Base-by-base conservation (phyloP, 2,797 vertebrate species). In the Gadopsis marmoratus region DNA sequence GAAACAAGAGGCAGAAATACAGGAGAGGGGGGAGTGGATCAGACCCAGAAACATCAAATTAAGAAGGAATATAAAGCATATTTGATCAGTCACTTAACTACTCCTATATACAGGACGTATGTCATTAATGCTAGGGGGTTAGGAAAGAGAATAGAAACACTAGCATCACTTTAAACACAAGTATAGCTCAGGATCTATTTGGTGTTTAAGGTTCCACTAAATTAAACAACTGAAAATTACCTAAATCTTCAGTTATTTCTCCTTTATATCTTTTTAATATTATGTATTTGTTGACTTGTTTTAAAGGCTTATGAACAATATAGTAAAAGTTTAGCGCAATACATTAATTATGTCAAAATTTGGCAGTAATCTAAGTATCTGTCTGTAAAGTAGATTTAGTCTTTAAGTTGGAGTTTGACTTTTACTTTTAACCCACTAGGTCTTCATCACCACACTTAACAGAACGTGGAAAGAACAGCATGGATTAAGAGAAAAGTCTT, bases 371-470 rank as follows among this genome's bases (percentile, higher is more conserved):
- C 13, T 54, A 16, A 31, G 0, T 12, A 39, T 75, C 13, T 51
- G 21, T 35, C 23, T 62, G 26, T 43, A 37, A 65, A 74, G 33
- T 35, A 66, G 12, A 50, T 59, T 7, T 26, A 48, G 43, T 70
- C 23, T 26, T 26, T 26, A 26, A 26, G 26, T 53, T 37, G 39
- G n/a, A 51, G 10, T 9, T 35, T 13, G 31, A 39, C 13, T 23
- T 4, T 43, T 21, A 31, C 4, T 43, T 35, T 37, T 29, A 14
- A 16, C 41, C 23, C 48, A 35, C 10, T 41, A 21, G n/a, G 9
- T 4, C 7, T 4, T 68, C 74, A 39, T 64, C 13, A 19, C 10
- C 43, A 17, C 47, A 45, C 33, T 53, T 13, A 58, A 61, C 21
- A 61, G 1, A 45, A 61, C 4, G 17, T 69, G 29, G 31, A 58